These are phyloP conservation scores for Ginglymostoma cirratum DNA, from an alignment of 2,113 vertebrate species.

Conservation along the genomic window DNA sequence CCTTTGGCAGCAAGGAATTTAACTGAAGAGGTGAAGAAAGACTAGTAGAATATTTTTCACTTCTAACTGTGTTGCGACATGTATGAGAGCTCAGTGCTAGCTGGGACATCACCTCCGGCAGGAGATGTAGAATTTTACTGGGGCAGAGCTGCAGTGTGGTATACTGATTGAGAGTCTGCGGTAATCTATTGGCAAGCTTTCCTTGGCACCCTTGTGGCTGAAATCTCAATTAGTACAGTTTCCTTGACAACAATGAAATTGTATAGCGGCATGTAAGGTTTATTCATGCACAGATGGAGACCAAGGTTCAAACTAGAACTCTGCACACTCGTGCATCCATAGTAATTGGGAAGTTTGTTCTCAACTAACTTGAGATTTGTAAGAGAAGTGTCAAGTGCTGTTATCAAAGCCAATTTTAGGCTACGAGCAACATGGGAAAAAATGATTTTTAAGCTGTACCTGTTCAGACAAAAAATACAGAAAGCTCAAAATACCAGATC, in stretches of 20 bases:
- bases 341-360: background rate
- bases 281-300: conserved; percentile 28
- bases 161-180: background rate
- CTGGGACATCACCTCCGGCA: background rate
- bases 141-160: background rate
- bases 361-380: background rate
- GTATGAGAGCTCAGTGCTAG: background rate
- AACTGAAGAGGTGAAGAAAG: background rate
- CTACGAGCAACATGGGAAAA: background rate
- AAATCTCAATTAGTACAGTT: conserved; percentile 31
- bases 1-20: conserved; percentile 7
- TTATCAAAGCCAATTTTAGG: background rate
- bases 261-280: background rate
- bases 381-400: background rate
- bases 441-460: background rate
- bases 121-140: background rate
- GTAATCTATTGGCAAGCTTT: conserved; percentile 3
- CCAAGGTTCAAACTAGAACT: background rate
- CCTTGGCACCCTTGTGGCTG: conserved; percentile 3
- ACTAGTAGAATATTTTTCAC: background rate
- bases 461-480: background rate
- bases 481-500: background rate
- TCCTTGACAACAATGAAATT: conserved; percentile 33
- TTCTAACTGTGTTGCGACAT: background rate
- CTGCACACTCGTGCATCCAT: background rate